Evolutionary conservation across 92 coral and sea anemone genomes (phyloP), one percentile per base, ranked within the genome.

Genomic region (Virgularia gustaviana): DNA sequence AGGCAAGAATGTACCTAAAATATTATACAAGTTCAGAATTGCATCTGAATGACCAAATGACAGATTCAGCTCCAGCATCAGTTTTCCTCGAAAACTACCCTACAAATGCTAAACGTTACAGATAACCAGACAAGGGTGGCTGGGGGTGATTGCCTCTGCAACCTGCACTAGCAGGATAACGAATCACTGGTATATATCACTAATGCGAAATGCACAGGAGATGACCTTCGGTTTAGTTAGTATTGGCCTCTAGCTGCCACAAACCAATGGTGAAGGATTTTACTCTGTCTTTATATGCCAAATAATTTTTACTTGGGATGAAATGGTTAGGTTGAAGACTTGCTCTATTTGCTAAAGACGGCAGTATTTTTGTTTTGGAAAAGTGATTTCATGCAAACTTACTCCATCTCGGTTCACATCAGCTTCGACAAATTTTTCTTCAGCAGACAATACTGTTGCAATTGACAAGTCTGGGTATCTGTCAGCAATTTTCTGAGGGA

Each of bases 321-420:
- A 6, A 31, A 31, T 24, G 58, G 6, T 24, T 24, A 31, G 58
- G 6, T 52, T 52, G 20, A 52, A 20, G 59, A 32, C 20, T 49
- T 49, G 25, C 15, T 10, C 25, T 49, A 49, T 1, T 13, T 49
- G 20, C 25, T n/a, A n/a, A n/a, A n/a, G n/a, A n/a, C n/a, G n/a
- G n/a, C n/a, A n/a, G n/a, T n/a, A n/a, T n/a, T n/a, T n/a, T n/a
- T n/a, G n/a, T n/a, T n/a, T n/a, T n/a, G n/a, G n/a, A n/a, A n/a
- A n/a, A n/a, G n/a, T n/a, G n/a, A n/a, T n/a, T n/a, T n/a, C n/a
- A n/a, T n/a, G n/a, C n/a, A n/a, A n/a, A n/a, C 90, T 71, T 79
- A 92, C 98, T 85, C 98, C 98, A 78, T 92, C 95, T 79, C 98
- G 74, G 41, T 92, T 90, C 11, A 85, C 85, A 65, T 92, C 98